Conservation (phyloP, 2,113 vertebrate species). For the Physeter macrocephalus region DNA sequence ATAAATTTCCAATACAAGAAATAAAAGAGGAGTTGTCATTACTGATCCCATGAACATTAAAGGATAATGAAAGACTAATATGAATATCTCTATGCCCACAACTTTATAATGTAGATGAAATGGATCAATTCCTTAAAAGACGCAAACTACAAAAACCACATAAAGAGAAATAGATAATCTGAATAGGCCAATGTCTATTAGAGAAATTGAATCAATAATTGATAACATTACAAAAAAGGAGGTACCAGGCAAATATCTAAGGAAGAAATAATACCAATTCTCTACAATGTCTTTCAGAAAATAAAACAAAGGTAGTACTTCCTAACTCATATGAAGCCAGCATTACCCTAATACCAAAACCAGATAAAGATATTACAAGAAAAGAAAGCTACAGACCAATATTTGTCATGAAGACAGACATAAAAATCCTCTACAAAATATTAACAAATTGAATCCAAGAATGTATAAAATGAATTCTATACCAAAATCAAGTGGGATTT, state of each 20-base stretch:
- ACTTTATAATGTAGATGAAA: neutral
- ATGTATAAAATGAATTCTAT: too few species aligned
- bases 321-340: neutral
- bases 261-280: neutral
- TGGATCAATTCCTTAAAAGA: neutral
- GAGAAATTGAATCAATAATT: neutral
- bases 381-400: too few species aligned
- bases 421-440: too few species aligned
- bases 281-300: neutral
- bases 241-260: neutral
- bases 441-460: too few species aligned
- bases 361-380: too few species aligned
- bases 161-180: neutral
- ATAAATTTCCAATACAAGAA: neutral
- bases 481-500: too few species aligned
- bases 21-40: neutral
- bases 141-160: neutral
- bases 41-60: neutral
- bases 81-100: neutral
- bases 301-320: neutral
- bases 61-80: slow-evolving; percentile 8
- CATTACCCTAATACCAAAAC: neutral
- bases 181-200: neutral
- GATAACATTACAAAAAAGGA: neutral
- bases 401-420: too few species aligned